Evolutionary conservation across 1,140 invertebrate genomes (phyloP).

Genomic region (Procambarus virginalis): DNA sequence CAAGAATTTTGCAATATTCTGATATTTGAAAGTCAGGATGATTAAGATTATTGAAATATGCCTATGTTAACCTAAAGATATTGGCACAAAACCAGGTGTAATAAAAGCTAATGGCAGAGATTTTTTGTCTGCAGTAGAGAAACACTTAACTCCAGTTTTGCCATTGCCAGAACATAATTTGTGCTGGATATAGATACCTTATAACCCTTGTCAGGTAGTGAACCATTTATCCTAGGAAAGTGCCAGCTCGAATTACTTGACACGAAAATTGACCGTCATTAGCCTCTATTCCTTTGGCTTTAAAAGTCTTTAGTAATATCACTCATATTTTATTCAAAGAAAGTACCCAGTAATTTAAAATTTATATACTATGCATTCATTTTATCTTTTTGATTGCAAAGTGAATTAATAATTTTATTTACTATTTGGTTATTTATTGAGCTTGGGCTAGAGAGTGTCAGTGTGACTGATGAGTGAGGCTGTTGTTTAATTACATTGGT

Average conservation of each 20-base stretch:
- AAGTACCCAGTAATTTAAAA: neutral
- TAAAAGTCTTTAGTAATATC: neutral
- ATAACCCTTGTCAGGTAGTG: neutral
- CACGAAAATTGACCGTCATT: neutral
- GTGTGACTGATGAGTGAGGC: slow-evolving; percentile 27
- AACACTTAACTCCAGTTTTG: neutral
- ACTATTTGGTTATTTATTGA: slow-evolving; percentile 16
- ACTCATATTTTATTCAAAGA: neutral
- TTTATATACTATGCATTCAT: neutral
- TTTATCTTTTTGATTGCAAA: neutral
- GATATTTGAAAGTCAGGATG: neutral
- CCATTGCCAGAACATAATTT: neutral
- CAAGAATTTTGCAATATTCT: neutral
- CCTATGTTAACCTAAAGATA: neutral
- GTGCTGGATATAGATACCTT: neutral
- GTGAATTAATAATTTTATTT: neutral
- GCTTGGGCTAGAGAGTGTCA: slow-evolving; percentile 15
- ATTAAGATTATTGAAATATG: neutral
- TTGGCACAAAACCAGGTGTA: neutral
- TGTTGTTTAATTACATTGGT: slow-evolving; percentile 24
- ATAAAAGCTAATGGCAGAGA: neutral
- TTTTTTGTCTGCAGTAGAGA: neutral
- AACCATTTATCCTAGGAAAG: neutral
- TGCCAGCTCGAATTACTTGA: neutral
- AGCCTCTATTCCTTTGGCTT: neutral